A percentile compares a stretch with the other conserved stretches of the same genome.
These are phyloP conservation scores for Gymnogyps californianus DNA, from an alignment of 2,113 vertebrate species.

Conservation along the genomic window DNA sequence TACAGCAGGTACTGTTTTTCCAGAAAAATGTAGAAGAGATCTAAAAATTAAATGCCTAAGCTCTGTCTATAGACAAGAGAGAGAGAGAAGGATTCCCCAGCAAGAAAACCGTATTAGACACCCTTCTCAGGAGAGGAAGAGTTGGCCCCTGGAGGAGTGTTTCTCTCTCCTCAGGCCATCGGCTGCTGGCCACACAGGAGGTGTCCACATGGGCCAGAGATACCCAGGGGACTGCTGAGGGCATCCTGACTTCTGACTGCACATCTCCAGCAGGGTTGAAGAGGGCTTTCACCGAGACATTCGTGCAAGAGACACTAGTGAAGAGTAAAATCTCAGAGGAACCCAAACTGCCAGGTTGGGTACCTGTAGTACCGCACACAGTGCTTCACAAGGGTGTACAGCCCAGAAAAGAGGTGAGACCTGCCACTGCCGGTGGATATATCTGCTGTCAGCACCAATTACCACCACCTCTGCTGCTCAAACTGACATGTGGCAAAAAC, in stretches of 20 bases:
- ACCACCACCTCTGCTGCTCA: neutral
- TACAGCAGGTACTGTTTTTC: neutral
- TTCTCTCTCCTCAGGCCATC: neutral
- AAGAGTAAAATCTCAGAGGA: neutral
- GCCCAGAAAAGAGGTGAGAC: neutral
- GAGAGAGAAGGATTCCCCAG: neutral
- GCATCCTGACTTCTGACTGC: neutral
- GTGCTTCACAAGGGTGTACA: neutral
- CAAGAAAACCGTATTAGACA: neutral
- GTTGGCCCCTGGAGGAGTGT: neutral
- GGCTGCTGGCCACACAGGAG: neutral
- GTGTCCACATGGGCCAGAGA: neutral
- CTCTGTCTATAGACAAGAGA: neutral
- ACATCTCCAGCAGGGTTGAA: neutral
- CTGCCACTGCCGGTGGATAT: neutral
- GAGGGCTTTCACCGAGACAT: neutral
- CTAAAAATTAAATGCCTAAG: neutral
- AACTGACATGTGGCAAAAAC: neutral
- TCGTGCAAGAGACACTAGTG: neutral
- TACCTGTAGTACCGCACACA: accelerated
- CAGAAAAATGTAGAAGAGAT: neutral
- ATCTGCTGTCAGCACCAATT: neutral
- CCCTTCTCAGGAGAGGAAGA: neutral
- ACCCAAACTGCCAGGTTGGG: accelerated
- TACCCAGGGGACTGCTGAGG: neutral